A percentile compares a stretch with the other conserved stretches of the same genome.
phyloP scores from a whole-genome alignment of 2,797 vertebrate genomes.

The Tenualosa ilisha region DNA sequence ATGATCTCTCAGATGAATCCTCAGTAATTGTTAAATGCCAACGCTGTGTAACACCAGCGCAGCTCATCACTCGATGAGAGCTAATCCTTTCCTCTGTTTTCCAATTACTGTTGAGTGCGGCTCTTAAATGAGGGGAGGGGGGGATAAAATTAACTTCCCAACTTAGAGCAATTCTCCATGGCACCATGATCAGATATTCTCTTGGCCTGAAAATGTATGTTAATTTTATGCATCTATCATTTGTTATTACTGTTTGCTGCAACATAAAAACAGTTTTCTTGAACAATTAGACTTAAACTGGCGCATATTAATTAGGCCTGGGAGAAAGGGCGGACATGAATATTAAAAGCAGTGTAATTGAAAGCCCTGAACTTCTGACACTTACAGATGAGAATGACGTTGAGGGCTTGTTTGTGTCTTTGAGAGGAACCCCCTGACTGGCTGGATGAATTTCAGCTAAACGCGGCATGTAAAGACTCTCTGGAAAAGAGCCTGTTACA shows the following conservation, averaged over 20 bases:
- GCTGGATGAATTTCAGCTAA: background rate
- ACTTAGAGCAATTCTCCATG: constrained; percentile 93
- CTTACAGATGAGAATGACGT: constrained; percentile 67
- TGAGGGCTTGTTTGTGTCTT: constrained; percentile 69
- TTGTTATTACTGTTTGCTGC: constrained; percentile 88
- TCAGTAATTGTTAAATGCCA: constrained; percentile 76
- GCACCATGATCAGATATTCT: constrained; percentile 92
- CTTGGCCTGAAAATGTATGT: constrained; percentile 92
- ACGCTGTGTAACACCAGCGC: constrained; percentile 83
- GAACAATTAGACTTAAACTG: constrained; percentile 92
- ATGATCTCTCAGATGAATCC: constrained; percentile 17
- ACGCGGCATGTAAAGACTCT: background rate
- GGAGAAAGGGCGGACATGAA: constrained; percentile 73
- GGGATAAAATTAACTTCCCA: constrained; percentile 95
- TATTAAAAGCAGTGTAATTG: constrained; percentile 74
- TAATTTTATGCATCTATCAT: constrained; percentile 96
- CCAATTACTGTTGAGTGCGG: constrained; percentile 88
- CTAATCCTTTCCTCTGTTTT: constrained; percentile 87
- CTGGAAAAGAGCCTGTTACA: background rate
- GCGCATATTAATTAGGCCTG: constrained; percentile 88
- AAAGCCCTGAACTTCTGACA: constrained; percentile 76
- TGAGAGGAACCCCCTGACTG: constrained; percentile 42
- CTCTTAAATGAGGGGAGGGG: constrained; percentile 87
- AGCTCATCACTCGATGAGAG: constrained; percentile 76
- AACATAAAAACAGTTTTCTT: constrained; percentile 88